phyloP scores from a whole-genome alignment of 2,797 vertebrate genomes.

The Notolepis coatsorum region DNA sequence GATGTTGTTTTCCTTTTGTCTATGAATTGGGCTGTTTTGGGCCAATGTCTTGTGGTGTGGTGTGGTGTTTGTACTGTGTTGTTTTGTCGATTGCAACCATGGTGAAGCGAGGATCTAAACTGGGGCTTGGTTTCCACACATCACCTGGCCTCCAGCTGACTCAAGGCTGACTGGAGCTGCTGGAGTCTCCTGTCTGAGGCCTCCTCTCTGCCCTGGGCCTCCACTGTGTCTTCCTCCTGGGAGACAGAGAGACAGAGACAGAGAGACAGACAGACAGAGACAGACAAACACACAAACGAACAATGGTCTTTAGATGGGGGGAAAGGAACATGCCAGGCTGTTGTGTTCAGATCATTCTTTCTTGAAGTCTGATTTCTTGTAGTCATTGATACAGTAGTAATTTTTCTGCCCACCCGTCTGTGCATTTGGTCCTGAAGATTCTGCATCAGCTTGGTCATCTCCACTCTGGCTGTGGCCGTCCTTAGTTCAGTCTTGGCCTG shows the following conservation, averaged over 20 bases:
- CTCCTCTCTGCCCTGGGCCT: constrained; percentile 86
- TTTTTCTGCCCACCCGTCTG: constrained; percentile 86
- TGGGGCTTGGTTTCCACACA: too few relatives aligned
- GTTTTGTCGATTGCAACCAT: too few relatives aligned
- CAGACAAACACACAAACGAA: constrained; percentile 13
- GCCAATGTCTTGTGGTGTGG: too few relatives aligned
- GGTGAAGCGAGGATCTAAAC: too few relatives aligned
- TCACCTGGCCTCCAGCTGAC: constrained; percentile 90
- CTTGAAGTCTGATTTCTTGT: too few relatives aligned
- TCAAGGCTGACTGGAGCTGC: constrained; percentile 86
- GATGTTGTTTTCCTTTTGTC: too few relatives aligned
- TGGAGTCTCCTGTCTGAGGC: constrained; percentile 86
- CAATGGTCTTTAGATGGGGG: not conserved
- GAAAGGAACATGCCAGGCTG: not conserved
- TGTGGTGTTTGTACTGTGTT: too few relatives aligned
- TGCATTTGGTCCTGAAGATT: constrained; percentile 84
- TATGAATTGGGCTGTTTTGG: too few relatives aligned
- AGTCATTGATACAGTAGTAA: too few relatives aligned
- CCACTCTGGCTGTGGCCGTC: constrained; percentile 83
- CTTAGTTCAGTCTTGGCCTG: constrained; percentile 88
- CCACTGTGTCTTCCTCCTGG: constrained; percentile 86
- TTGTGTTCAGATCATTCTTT: not conserved
- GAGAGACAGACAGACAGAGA: constrained; percentile 38
- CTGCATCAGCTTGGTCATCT: constrained; percentile 86
- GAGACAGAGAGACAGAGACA: too few relatives aligned